Percentiles rank a stretch among this genome's conserved stretches.
Conservation (phyloP, 2,797 vertebrate genomes). For the Sarcophilus harrisii region DNA sequence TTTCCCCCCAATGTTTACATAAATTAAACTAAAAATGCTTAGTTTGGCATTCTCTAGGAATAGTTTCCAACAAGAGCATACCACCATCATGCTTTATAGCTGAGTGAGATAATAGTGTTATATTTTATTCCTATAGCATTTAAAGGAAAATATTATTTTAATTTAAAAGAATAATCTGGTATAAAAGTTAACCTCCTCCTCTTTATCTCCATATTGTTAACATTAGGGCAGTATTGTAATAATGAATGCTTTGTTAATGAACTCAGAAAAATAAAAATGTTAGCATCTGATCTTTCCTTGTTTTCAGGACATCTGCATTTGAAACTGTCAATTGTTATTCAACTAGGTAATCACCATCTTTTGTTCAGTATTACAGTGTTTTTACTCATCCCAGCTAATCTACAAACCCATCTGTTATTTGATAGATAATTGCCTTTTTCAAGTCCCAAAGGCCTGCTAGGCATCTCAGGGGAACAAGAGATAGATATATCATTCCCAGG, state of each 20-base stretch:
- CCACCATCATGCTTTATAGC: constrained; percentile 42
- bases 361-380: constrained; percentile 81
- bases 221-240: constrained; percentile 80
- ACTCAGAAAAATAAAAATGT: constrained; percentile 75
- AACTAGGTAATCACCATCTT: constrained; percentile 85
- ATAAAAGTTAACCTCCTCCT: constrained; percentile 61
- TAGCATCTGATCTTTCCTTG: constrained; percentile 76
- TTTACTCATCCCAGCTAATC: constrained; percentile 80
- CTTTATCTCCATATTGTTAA: constrained; percentile 69
- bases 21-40: constrained; percentile 57
- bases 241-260: constrained; percentile 81
- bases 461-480: constrained; percentile 74
- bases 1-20: constrained; percentile 39
- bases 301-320: constrained; percentile 81
- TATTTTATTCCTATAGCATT: constrained; percentile 71
- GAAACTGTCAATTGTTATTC: constrained; percentile 81
- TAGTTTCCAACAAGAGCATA: constrained; percentile 20
- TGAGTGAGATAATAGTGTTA: constrained; percentile 62
- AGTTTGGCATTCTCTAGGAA: constrained; percentile 44
- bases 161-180: constrained; percentile 73
- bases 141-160: constrained; percentile 75
- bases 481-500: constrained; percentile 77
- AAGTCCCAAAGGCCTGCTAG: constrained; percentile 68
- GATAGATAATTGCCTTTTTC: constrained; percentile 80
- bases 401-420: constrained; percentile 84